Base-by-base conservation (phyloP, 2,113 vertebrate genomes). In the Megaceryle torquata region DNA sequence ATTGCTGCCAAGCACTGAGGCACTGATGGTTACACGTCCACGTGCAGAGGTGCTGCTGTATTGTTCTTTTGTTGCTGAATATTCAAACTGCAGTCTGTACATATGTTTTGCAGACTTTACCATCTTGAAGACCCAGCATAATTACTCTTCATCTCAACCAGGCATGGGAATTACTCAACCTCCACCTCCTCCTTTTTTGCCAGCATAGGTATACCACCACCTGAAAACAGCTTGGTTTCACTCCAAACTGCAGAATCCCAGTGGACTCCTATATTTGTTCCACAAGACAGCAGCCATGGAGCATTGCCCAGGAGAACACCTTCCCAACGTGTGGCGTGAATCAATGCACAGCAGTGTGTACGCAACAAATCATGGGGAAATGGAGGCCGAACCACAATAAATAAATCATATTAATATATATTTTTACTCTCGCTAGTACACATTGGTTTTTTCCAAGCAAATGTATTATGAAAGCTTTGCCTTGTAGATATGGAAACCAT, bases 331-430 rank as follows among this genome's bases (percentile, higher is more conserved):
- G 1, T 0, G 0, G 24, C 60, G 24, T 64, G 68, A 91, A 87
- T 56, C 54, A 57, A 10, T 22, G 37, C 33, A 60, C 6, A 21
- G 35, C 26, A 28, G 33, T 15, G 10, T 0, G 0, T 5, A 7
- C 25, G 44, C 44, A 67, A 70, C 2, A 1, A 61, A 82, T 65
- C 26, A n/a, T 1, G 1, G 28, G 26, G 54, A 80, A 88, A 41
- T 16, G 35, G 15, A 21, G 28, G 6, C 9, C 3, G 2, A 86
- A 80, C 31, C 21, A 65, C 63, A 77, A 51, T n/a, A 67, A 16
- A 25, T 16, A 77, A 50, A 79, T 61, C 53, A 29, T 13, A 54
- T 3, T 10, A 48, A 70, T 24, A 60, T 9, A 61, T 29, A 35
- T 70, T 88, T 93, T 94, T 37, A 43, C 22, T 57, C 44, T 70